Conservation (phyloP, 2,797 vertebrate species). For the Cephalopachus bancanus region DNA sequence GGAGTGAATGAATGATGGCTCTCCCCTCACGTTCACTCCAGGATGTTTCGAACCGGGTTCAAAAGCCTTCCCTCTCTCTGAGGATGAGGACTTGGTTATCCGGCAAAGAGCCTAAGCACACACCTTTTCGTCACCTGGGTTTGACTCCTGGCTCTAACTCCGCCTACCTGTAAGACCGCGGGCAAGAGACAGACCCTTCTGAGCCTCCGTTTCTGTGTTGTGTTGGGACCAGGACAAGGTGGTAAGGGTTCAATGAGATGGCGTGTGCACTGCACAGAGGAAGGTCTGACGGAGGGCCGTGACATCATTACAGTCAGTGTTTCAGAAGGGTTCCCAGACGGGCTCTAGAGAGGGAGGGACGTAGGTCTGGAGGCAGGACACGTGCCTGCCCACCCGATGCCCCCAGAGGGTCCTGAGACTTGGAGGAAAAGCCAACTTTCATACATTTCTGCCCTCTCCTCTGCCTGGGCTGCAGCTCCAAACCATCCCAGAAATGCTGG, state of each 20-base stretch:
- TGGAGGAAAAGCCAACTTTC: not conserved
- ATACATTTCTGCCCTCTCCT: not conserved
- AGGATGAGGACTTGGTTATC: not conserved
- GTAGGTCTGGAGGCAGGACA: not conserved
- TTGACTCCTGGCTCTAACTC: not conserved
- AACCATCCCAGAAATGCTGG: conserved; percentile 67
- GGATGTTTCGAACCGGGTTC: not conserved
- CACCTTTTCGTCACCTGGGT: not conserved
- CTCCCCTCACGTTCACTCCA: not conserved
- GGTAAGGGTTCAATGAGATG: not conserved
- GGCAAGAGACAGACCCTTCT: not conserved
- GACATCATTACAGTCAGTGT: no score
- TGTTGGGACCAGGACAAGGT: no score
- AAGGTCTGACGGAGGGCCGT: not conserved
- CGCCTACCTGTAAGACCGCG: not conserved
- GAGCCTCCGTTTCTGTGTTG: not conserved
- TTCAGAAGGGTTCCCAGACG: not conserved
- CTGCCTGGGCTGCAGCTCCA: not conserved
- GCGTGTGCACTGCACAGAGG: not conserved
- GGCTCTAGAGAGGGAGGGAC: not conserved
- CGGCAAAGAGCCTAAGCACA: not conserved
- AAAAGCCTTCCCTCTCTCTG: not conserved
- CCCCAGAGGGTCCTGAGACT: not conserved
- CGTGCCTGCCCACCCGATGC: not conserved
- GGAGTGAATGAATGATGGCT: not conserved